Evolutionary conservation across 2,113 vertebrate species (phyloP).

Genomic region (Carassius carassius): DNA sequence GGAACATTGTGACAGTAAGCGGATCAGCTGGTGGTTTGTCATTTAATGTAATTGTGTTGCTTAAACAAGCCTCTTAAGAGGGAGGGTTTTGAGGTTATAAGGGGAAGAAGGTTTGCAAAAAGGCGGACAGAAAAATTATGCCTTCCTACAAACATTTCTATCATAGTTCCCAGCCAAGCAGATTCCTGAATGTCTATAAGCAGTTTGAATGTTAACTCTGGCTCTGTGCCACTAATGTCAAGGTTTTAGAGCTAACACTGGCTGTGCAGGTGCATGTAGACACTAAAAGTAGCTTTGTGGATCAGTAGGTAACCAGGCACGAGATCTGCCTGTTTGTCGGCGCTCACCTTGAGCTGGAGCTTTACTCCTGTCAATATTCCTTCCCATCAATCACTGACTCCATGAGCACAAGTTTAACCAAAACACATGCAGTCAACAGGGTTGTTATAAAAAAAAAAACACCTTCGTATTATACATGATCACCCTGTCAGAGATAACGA

Average conservation of each 20-base stretch:
- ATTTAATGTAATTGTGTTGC: background rate
- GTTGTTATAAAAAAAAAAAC: background rate
- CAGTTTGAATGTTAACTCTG: background rate
- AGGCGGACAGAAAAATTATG: background rate
- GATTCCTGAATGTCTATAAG: background rate
- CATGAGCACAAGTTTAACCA: background rate
- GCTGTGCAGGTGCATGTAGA: constrained; percentile 18
- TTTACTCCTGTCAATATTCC: background rate
- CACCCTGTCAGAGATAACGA: background rate
- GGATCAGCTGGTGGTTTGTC: background rate
- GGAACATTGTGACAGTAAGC: background rate
- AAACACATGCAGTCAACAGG: background rate
- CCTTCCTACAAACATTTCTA: background rate
- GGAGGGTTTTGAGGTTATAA: background rate
- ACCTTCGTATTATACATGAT: background rate
- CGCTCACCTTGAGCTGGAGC: constrained; percentile 7
- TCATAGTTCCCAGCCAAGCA: background rate
- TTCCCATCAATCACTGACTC: background rate
- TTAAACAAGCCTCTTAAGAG: background rate
- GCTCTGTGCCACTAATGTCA: constrained; percentile 29
- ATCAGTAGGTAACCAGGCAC: constrained; percentile 39
- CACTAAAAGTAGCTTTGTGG: constrained; percentile 40
- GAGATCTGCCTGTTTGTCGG: constrained; percentile 19
- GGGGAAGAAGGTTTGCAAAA: background rate
- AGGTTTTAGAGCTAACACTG: constrained; percentile 26